Evolutionary conservation across 2,888 invertebrate species (phyloP).

Genomic region (Aproaerema taeniolella): DNA sequence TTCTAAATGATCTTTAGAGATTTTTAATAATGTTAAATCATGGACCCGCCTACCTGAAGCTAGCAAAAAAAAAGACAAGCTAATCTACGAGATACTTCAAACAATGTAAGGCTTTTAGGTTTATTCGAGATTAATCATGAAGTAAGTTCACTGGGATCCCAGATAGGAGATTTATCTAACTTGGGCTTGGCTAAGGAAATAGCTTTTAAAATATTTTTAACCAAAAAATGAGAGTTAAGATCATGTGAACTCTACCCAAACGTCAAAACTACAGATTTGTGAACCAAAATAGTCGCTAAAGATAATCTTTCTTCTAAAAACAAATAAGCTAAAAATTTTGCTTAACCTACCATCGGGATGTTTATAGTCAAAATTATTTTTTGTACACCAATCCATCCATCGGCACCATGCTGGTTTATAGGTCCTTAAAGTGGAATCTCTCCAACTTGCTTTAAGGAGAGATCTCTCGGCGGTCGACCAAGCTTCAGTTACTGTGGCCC

Average conservation of each 20-base stretch:
- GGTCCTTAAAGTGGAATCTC: too few relatives aligned
- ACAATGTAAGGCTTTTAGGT: background rate
- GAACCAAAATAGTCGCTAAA: background rate
- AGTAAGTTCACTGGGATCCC: background rate
- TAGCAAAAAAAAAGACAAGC: background rate
- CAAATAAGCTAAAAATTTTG: background rate
- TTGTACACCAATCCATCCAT: too few relatives aligned
- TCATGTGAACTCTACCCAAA: background rate
- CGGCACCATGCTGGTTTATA: too few relatives aligned
- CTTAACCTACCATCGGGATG: too few relatives aligned
- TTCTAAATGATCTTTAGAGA: background rate
- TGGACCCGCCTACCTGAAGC: background rate
- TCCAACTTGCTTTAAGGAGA: too few relatives aligned
- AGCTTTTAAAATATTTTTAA: background rate
- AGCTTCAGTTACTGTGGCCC: slow-evolving; percentile 9
- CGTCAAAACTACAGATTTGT: background rate
- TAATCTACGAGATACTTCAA: background rate
- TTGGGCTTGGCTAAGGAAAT: background rate
- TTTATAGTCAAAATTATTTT: too few relatives aligned
- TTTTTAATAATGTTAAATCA: background rate
- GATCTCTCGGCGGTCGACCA: too few relatives aligned
- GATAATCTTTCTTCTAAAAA: background rate
- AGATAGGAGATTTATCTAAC: background rate
- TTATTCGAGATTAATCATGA: background rate
- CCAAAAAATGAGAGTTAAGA: too few relatives aligned